Base-by-base conservation (phyloP, 2,888 invertebrate genomes). In the Hemistola chrysoprasaria region DNA sequence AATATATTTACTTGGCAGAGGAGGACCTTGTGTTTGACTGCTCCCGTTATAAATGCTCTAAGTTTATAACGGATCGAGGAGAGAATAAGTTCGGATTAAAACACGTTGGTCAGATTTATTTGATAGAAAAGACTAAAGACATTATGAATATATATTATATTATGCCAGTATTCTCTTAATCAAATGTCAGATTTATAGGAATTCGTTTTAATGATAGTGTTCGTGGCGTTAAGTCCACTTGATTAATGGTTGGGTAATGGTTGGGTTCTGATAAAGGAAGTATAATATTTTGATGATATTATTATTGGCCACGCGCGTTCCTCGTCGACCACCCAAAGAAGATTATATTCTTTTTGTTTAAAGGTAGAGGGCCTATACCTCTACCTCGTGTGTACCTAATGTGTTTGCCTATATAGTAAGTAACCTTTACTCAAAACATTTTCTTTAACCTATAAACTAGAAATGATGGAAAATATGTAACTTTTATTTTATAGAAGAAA, bases 121-220 rank as follows among this genome's bases (percentile, higher is more conserved):
- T 50, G 42, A 53, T 54, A 41, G 37, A 39, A 51, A 49, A 53
- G 47, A 60, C 59, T 38, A 38, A 44, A n/a, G n/a, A n/a, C n/a
- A 39, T 44, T 39, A 39, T 38, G 33, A 34, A n/a, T n/a, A n/a
- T n/a, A n/a, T 23, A 44, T 38, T 38, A 22, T 53, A 50, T 56
- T 63, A 65, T 71, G 67, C 38, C 38, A n/a, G 43, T 38, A 44
- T 78, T 80, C 77, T 80, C 79, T 86, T 81, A 84, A 83, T 85
- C 83, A 82, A 82, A 82, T 56, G 85, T 87, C 85, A 68, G 87
- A 86, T 86, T 84, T 84, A 73, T 78, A 75, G 69, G 81, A 78
- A 81, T 83, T 80, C 71, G 64, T 68, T 78, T 71, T 82, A 84
- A 82, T 83, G 76, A 82, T 78, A 78, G 76, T 68, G 69, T 71